Base-by-base conservation (phyloP, 1,140 invertebrate genomes). In the Ridgeia piscesae region DNA sequence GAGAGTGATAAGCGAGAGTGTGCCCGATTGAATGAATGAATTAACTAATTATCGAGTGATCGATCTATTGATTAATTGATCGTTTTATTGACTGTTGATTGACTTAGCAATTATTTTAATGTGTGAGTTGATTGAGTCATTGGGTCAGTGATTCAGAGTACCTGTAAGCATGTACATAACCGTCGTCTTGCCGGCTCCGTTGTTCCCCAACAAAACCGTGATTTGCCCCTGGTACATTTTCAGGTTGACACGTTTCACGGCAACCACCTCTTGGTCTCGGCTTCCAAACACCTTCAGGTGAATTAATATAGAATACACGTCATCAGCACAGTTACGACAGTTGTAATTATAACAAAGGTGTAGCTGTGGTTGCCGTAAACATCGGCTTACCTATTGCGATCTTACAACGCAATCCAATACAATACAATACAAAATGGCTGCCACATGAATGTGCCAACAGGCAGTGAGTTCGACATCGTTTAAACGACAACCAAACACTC, bases 151-250 rank as follows among this genome's bases (percentile, higher is more conserved):
- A 91, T 34, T 91, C 34, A 91, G 34, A 50, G 33, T 95, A 96
- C 97, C 97, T 93, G 98, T 98, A 2, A 98, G 96, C 96, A 98
- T 98, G 2, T 97, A 95, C 92, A 96, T 95, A 1, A 95, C 95
- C 14, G 95, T 95, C 35, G 95, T 95, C 92, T 96, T 96, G 6
- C 98, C 98, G 92, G 98, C 98, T 35, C 98, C 98, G 95, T 98
- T 98, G 94, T 96, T 96, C 34, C 96, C 96, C 34, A 96, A 92
- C 11, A 96, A 92, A 31, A 94, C 96, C 1, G 96, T 96, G 14
- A 96, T 96, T 93, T 96, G 95, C 88, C 94, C 94, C 94, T 96
- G 95, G 94, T 96, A 96, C 93, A 96, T 96, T 34, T 95, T 95
- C 42, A 96, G 93, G 48, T 92, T 94, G 91, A 95, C 93, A 42